These are phyloP conservation scores for Melanostoma mellinum DNA, from an alignment of 2,888 invertebrate genomes.

Conservation along the genomic window DNA sequence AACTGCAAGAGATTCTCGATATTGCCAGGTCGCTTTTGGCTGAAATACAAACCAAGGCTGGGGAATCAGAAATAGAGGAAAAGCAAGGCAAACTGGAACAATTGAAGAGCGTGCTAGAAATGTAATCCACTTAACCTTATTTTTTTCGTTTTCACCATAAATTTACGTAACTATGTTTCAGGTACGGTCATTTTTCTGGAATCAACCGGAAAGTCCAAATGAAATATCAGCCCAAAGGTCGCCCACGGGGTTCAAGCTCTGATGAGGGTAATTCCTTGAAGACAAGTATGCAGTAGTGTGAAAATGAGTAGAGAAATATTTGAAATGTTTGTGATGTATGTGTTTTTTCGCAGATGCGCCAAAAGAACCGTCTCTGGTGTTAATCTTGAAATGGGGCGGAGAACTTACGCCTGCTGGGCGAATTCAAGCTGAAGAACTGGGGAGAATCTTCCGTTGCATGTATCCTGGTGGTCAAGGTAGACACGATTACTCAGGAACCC, in stretches of 20 bases:
- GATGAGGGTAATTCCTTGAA: constrained; percentile 90
- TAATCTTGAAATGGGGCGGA: constrained; percentile 99
- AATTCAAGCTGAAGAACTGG: constrained; percentile 98
- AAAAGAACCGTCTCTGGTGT: constrained; percentile 95
- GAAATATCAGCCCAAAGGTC: constrained; percentile 98
- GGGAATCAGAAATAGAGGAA: constrained; percentile 96
- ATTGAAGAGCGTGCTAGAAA: constrained; percentile 98
- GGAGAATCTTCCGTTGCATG: constrained; percentile 99
- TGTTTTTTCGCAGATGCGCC: constrained; percentile 86
- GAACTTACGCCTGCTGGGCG: constrained; percentile 99
- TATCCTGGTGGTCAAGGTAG: constrained; percentile 98
- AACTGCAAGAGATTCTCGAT: constrained; percentile 98
- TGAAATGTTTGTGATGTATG: constrained; percentile 5
- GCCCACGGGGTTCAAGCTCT: constrained; percentile 94
- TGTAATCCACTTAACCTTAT: constrained; percentile 84
- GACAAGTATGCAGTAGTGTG: constrained; percentile 74
- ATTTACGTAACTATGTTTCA: constrained; percentile 78
- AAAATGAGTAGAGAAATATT: constrained; percentile 11
- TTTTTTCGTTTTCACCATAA: background rate
- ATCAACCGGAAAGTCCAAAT: constrained; percentile 99
- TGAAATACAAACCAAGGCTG: constrained; percentile 93
- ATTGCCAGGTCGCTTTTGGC: constrained; percentile 94
- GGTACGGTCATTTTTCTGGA: constrained; percentile 99
- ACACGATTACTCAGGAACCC: constrained; percentile 95
- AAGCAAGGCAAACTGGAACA: constrained; percentile 98